These are phyloP conservation scores for Bombus ignitus DNA, from an alignment of 1,140 invertebrate species.

Conservation along the genomic window DNA sequence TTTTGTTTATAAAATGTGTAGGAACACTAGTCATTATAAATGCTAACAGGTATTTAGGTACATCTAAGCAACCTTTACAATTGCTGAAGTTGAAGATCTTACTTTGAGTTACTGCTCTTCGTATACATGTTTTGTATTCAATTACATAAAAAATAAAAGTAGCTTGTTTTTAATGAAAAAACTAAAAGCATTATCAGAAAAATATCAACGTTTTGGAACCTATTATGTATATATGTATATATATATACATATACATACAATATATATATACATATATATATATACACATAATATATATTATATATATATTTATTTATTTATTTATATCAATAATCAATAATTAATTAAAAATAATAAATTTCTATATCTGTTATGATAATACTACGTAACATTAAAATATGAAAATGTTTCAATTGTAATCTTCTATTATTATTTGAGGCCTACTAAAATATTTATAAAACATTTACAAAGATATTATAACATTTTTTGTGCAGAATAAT, in stretches of 20 bases:
- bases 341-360: slow-evolving; percentile 1
- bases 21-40: slow-evolving; percentile 21
- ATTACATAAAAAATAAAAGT: slow-evolving; percentile 19
- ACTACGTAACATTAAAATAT: not conserved
- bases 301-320: not conserved
- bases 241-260: too few relatives aligned
- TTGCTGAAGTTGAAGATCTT: not conserved
- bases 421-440: not conserved
- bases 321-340: not conserved
- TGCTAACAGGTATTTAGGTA: not conserved
- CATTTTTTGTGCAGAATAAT: not conserved
- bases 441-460: slow-evolving; percentile 24
- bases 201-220: not conserved
- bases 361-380: not conserved
- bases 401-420: not conserved
- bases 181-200: slow-evolving; percentile 12
- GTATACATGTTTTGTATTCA: not conserved
- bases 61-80: not conserved
- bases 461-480: not conserved
- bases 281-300: too few relatives aligned
- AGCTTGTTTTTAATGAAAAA: not conserved
- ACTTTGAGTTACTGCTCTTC: not conserved
- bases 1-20: slow-evolving; percentile 8
- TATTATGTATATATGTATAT: not conserved
- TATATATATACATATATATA: too few relatives aligned